phyloP scores from a whole-genome alignment of 2,113 vertebrate species.

The Hyperoodon ampullatus region DNA sequence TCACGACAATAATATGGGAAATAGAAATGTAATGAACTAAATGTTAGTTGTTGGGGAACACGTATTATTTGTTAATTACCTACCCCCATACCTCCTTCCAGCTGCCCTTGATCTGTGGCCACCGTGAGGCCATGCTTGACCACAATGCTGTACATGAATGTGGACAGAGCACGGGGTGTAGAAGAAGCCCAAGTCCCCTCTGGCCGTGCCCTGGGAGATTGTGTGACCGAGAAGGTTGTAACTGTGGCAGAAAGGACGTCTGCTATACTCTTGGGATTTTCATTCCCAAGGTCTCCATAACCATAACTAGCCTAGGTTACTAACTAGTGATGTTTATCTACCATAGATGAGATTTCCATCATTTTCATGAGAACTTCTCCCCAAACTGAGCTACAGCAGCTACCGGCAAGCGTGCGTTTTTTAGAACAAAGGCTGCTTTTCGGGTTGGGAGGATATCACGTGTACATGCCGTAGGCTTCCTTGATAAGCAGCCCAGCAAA shows the following conservation, averaged over 20 bases:
- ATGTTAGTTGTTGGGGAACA: background rate
- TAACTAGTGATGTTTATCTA: no score
- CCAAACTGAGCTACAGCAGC: background rate
- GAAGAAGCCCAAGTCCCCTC: background rate
- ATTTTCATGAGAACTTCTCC: background rate
- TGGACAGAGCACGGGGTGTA: fast-evolving
- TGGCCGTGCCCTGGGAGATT: fast-evolving
- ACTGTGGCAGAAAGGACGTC: fast-evolving
- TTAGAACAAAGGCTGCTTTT: background rate
- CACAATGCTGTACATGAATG: background rate
- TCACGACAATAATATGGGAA: background rate
- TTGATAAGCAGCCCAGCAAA: fast-evolving
- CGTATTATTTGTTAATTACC: background rate
- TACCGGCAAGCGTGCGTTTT: no score
- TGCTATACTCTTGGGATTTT: background rate
- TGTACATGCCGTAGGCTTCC: fast-evolving
- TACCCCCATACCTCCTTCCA: background rate
- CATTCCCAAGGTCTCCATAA: background rate
- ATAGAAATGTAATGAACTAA: background rate
- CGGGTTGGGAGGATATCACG: fast-evolving
- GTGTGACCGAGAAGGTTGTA: no score
- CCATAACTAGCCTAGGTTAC: background rate
- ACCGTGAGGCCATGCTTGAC: no score
- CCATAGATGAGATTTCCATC: background rate
- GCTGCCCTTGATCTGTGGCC: background rate